These are phyloP conservation scores for Pogonomyrmex barbatus DNA, from an alignment of 1,140 invertebrate genomes.

Conservation along the genomic window DNA sequence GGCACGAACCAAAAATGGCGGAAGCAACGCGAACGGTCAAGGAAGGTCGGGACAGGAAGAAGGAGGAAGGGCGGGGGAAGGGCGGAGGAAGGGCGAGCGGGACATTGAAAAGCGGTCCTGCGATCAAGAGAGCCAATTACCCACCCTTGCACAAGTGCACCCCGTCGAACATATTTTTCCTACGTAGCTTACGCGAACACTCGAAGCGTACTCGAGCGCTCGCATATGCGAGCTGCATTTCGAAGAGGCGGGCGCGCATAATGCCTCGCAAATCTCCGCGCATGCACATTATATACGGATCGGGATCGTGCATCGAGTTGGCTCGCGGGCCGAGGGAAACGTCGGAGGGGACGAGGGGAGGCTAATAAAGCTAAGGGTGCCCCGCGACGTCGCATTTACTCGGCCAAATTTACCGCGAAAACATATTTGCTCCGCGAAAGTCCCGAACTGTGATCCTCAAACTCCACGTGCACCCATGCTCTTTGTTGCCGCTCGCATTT, in stretches of 20 bases:
- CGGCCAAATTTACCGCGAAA: constrained; percentile 62
- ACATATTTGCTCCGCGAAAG: constrained; percentile 58
- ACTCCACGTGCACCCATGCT: neutral
- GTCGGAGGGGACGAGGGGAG: constrained; percentile 4
- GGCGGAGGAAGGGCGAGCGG: constrained; percentile 6
- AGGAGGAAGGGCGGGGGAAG: neutral
- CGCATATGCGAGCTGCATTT: constrained; percentile 67
- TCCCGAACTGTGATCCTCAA: constrained; percentile 30
- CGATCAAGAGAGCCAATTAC: constrained; percentile 85
- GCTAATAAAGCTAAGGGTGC: constrained; percentile 62
- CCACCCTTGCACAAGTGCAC: constrained; percentile 66
- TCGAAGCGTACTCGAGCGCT: constrained; percentile 77
- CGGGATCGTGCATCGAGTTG: constrained; percentile 57
- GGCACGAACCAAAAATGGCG: constrained; percentile 46
- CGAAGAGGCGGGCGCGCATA: constrained; percentile 60
- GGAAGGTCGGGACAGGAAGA: constrained; percentile 11
- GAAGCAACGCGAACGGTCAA: constrained; percentile 42
- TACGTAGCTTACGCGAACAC: constrained; percentile 78
- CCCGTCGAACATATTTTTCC: constrained; percentile 79
- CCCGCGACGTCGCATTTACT: constrained; percentile 55
- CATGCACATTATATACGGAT: constrained; percentile 61
- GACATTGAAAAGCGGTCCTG: constrained; percentile 77
- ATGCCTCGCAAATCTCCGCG: constrained; percentile 61
- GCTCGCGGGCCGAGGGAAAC: constrained; percentile 14
- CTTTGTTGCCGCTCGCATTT: constrained; percentile 49